Evolutionary conservation across 2,888 invertebrate genomes (phyloP).

Genomic region (Idaea biselata): DNA sequence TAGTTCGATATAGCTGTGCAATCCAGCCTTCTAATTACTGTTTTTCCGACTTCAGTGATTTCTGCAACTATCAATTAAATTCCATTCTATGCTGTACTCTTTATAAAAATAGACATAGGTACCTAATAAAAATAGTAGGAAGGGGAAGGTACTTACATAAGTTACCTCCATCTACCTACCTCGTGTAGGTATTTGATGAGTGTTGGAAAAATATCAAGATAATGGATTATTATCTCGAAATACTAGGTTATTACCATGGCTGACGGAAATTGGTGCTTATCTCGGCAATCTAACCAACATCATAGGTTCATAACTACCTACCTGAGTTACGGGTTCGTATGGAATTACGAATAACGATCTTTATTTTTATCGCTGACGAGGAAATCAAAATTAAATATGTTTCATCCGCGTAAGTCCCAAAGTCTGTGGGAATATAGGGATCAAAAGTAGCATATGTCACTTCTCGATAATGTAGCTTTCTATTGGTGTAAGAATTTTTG

Average conservation of each 20-base stretch:
- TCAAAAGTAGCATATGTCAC: too few species aligned
- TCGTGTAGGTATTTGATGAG: slow-evolving; percentile 18
- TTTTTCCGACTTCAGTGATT: slow-evolving; percentile 6
- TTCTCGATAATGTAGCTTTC: too few species aligned
- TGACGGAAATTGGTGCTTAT: slow-evolving; percentile 37
- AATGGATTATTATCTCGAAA: slow-evolving; percentile 48
- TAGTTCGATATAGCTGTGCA: too few species aligned
- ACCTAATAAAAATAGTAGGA: background rate
- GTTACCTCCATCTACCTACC: too few species aligned
- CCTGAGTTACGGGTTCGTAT: background rate
- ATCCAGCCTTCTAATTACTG: background rate
- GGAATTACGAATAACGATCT: background rate
- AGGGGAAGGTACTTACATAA: too few species aligned
- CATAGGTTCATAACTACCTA: background rate
- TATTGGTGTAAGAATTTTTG: too few species aligned
- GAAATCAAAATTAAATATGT: too few species aligned
- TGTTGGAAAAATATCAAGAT: slow-evolving; percentile 54
- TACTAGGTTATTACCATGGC: slow-evolving; percentile 33
- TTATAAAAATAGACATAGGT: background rate
- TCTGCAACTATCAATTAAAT: slow-evolving; percentile 8
- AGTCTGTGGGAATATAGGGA: too few species aligned
- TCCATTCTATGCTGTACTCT: background rate
- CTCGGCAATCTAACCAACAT: slow-evolving; percentile 14
- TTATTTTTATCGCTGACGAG: background rate
- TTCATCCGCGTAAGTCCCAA: too few species aligned